A percentile compares a stretch with the other conserved stretches of the same genome.
Conservation (phyloP, 2,113 vertebrate species). For the Cettia cetti region DNA sequence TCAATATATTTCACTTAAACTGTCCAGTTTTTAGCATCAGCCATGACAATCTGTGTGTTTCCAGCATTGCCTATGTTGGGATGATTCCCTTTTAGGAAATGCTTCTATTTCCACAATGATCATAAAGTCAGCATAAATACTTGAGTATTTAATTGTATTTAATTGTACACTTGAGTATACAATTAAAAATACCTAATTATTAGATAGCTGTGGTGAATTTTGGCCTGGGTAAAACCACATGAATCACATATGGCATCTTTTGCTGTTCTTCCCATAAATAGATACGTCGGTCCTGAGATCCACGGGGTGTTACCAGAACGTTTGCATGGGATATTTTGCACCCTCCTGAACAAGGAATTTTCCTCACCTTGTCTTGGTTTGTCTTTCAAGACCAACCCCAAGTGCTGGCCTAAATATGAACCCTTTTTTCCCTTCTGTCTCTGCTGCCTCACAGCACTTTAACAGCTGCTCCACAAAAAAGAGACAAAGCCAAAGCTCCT, state of each 20-base stretch:
- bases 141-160: neutral
- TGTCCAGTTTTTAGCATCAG: neutral
- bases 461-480: neutral
- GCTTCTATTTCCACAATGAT: rapidly evolving
- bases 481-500: neutral
- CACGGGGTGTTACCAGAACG: no score
- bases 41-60: neutral
- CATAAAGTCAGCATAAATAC: neutral
- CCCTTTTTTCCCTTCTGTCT: neutral
- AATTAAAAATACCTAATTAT: rapidly evolving
- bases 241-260: neutral
- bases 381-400: neutral
- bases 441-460: neutral
- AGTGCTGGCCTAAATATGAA: neutral
- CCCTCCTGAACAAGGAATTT: neutral
- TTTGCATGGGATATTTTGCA: neutral
- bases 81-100: neutral
- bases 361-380: neutral
- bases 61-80: neutral
- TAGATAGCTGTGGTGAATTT: neutral
- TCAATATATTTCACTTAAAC: neutral
- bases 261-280: neutral
- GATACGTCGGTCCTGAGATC: rapidly evolving
- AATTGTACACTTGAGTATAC: no score
- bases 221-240: neutral